These are phyloP conservation scores for Hirundo rustica DNA, from an alignment of 2,797 vertebrate genomes.

Conservation along the genomic window DNA sequence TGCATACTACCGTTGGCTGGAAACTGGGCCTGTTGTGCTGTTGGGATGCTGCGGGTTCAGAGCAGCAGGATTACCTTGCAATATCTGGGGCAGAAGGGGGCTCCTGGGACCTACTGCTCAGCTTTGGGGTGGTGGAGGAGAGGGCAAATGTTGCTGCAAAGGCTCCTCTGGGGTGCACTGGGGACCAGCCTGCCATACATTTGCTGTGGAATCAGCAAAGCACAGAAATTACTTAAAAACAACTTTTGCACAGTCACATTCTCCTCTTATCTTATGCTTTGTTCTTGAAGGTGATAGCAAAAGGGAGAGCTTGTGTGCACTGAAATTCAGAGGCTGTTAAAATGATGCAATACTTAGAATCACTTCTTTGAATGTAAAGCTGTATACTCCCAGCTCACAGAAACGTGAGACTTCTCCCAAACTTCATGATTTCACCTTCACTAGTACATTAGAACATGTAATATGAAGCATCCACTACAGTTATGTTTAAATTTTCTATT, in stretches of 20 bases:
- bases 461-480: neutral
- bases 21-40: neutral
- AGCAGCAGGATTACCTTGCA: neutral
- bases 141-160: neutral
- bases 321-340: neutral
- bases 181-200: neutral
- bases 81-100: neutral
- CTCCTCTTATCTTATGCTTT: neutral
- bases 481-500: constrained; percentile 1
- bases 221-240: neutral
- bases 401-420: neutral
- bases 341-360: neutral
- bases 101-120: rapidly evolving
- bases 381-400: neutral
- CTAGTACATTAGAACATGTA: neutral
- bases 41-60: neutral
- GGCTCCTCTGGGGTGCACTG: rapidly evolving
- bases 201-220: neutral
- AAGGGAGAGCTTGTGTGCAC: neutral
- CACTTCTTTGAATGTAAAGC: rapidly evolving
- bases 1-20: neutral
- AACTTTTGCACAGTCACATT: neutral
- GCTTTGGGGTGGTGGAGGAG: neutral
- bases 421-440: neutral
- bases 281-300: neutral